Evolutionary conservation across 2,797 vertebrate species (phyloP).

Genomic region (Melanotaenia maccullochi): DNA sequence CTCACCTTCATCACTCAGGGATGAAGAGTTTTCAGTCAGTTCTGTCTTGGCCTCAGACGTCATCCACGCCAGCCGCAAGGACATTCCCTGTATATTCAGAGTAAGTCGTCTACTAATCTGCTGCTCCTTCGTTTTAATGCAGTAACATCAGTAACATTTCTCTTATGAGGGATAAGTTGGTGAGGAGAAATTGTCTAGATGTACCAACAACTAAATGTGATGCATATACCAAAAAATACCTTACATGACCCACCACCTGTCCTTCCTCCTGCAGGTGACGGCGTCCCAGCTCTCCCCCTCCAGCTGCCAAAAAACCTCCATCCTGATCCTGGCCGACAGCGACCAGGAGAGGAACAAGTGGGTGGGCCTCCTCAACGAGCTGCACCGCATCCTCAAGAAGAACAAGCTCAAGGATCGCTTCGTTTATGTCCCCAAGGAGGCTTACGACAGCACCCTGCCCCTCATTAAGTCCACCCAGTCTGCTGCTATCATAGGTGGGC

Average conservation of each 20-base stretch:
- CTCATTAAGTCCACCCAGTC: slow-evolving; percentile 98
- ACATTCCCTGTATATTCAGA: slow-evolving; percentile 98
- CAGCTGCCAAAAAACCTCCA: slow-evolving; percentile 91
- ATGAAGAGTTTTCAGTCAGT: slow-evolving; percentile 98
- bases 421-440: slow-evolving; percentile 96
- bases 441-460: slow-evolving; percentile 95
- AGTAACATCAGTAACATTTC: neutral
- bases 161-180: neutral
- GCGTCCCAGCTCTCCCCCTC: slow-evolving; percentile 93
- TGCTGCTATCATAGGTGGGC: slow-evolving; percentile 92
- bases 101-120: slow-evolving; percentile 77
- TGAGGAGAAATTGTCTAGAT: too few species aligned
- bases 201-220: neutral
- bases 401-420: slow-evolving; percentile 98
- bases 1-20: slow-evolving; percentile 76
- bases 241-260: neutral
- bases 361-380: slow-evolving; percentile 94
- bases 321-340: slow-evolving; percentile 94
- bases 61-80: slow-evolving; percentile 97
- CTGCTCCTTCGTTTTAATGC: neutral
- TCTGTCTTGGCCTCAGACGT: slow-evolving; percentile 97
- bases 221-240: neutral
- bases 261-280: slow-evolving; percentile 86
- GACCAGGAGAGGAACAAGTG: slow-evolving; percentile 97
- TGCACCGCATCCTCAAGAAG: slow-evolving; percentile 96